Conservation (phyloP, 2,888 invertebrate genomes). For the Nymphalis c-album region DNA sequence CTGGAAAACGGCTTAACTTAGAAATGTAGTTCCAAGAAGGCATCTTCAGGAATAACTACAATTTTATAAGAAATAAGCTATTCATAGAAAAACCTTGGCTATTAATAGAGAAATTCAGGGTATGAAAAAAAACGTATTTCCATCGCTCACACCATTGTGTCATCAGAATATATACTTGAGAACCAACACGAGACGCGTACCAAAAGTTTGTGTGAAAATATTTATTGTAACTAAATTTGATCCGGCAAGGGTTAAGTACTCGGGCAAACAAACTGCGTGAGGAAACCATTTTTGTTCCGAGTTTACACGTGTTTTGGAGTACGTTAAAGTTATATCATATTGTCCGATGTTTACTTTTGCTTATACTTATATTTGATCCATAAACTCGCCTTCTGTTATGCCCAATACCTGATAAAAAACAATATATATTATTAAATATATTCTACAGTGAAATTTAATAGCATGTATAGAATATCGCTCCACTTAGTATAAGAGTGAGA, state of each 20-base stretch:
- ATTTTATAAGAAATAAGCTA: too few species aligned
- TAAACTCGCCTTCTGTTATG: too few species aligned
- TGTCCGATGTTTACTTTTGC: constrained; percentile 24
- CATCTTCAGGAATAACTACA: too few species aligned
- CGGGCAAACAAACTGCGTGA: constrained; percentile 45
- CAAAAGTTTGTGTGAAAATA: constrained; percentile 55
- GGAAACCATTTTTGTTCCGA: constrained; percentile 42
- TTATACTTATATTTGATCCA: too few species aligned
- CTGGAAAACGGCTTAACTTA: too few species aligned
- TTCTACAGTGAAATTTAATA: too few species aligned
- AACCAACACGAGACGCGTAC: constrained; percentile 49
- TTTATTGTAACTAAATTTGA: constrained; percentile 57
- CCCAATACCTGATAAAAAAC: too few species aligned
- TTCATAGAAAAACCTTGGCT: too few species aligned
- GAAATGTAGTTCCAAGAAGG: too few species aligned
- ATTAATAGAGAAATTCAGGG: background rate
- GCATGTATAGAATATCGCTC: too few species aligned
- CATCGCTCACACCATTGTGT: constrained; percentile 10
- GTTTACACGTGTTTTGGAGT: constrained; percentile 29
- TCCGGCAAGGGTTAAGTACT: constrained; percentile 48
- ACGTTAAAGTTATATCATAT: constrained; percentile 30
- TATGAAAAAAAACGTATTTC: background rate
- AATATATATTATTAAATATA: too few species aligned
- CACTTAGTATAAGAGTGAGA: too few species aligned
- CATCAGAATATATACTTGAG: constrained; percentile 43